These are phyloP conservation scores for Phocoena sinus DNA, from an alignment of 2,113 vertebrate genomes.

Conservation along the genomic window DNA sequence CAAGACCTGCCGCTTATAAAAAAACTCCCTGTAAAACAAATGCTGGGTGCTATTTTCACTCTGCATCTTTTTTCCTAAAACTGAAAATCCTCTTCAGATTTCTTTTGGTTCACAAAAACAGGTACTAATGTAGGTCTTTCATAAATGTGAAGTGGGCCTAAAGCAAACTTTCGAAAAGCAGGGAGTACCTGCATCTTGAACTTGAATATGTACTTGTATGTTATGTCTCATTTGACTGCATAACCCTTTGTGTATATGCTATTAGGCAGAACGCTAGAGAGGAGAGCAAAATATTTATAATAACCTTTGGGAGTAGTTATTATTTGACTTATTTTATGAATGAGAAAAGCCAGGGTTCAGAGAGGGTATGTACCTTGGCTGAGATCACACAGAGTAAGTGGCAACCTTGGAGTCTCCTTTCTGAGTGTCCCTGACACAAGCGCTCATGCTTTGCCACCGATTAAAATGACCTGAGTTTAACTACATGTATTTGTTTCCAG, in stretches of 20 bases:
- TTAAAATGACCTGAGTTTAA: not conserved
- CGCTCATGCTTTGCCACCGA: not conserved
- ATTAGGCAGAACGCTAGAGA: not conserved
- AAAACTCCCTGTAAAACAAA: not conserved
- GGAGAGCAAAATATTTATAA: not conserved
- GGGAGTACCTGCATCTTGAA: not conserved
- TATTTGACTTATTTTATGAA: not conserved
- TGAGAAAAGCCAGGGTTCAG: not conserved
- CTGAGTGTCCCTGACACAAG: not conserved
- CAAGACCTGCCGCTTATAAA: not conserved
- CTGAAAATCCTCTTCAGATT: not conserved
- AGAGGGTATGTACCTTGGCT: not conserved
- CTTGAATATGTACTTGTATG: not conserved
- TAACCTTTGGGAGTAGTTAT: not conserved
- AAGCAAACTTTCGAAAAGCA: no score
- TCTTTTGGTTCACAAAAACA: not conserved
- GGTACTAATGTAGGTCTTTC: no score
- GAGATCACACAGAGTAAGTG: not conserved
- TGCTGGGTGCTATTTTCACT: not conserved
- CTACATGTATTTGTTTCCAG: not conserved
- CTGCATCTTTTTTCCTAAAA: not conserved
- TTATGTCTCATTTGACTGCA: not conserved
- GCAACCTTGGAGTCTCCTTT: not conserved
- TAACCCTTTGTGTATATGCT: not conserved
- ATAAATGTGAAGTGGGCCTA: no score